phyloP scores from a whole-genome alignment of 2,888 invertebrate genomes.

The Netelia melanura region DNA sequence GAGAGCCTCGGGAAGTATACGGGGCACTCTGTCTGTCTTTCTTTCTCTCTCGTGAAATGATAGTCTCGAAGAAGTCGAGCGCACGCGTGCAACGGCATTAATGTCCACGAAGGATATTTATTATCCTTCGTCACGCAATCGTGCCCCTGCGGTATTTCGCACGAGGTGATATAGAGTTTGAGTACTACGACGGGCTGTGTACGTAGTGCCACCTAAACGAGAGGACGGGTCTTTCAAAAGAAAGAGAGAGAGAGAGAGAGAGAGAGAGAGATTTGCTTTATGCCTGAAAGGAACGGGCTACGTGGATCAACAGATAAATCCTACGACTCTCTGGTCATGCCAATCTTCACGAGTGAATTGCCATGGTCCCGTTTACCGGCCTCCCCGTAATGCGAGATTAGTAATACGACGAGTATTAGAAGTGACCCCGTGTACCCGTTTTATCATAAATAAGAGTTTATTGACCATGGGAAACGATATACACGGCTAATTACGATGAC shows the following conservation, averaged over 20 bases:
- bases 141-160: slow-evolving; percentile 69
- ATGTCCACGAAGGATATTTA: slow-evolving; percentile 72
- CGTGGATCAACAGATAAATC: slow-evolving; percentile 51
- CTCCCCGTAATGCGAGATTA: slow-evolving; percentile 5
- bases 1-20: background rate
- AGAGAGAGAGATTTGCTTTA: slow-evolving; percentile 55
- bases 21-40: background rate
- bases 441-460: background rate
- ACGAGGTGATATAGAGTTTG: slow-evolving; percentile 44
- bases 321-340: slow-evolving; percentile 25
- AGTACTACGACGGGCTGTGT: slow-evolving; percentile 52
- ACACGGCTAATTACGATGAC: no score
- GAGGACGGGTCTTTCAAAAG: slow-evolving; percentile 34
- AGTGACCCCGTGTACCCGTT: background rate
- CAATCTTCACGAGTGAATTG: slow-evolving; percentile 36
- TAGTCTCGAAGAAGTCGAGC: slow-evolving; percentile 56
- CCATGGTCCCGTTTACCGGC: slow-evolving; percentile 21
- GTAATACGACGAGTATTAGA: background rate
- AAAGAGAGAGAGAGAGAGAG: background rate
- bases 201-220: slow-evolving; percentile 35
- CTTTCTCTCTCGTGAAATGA: slow-evolving; percentile 26
- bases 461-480: background rate
- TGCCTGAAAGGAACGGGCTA: slow-evolving; percentile 56
- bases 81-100: slow-evolving; percentile 67
- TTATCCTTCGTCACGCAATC: slow-evolving; percentile 76